Conservation (phyloP, 2,797 vertebrate genomes). For the Muraenolepis orangiensis region DNA sequence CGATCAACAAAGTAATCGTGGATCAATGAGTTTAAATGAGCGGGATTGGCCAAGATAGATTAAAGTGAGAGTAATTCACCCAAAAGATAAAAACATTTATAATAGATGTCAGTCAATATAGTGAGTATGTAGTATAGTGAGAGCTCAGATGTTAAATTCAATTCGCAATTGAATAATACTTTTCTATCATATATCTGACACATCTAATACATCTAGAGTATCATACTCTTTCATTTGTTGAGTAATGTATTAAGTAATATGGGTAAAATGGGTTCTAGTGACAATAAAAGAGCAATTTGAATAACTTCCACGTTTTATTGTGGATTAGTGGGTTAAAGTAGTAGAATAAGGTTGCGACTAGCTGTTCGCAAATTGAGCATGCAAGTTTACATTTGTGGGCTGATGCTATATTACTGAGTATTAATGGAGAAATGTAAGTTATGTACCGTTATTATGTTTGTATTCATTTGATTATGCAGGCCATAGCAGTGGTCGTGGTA, state of each 20-base stretch:
- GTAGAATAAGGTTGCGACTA: neutral
- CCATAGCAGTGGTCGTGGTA: neutral
- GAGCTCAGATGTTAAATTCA: neutral
- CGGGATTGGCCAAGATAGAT: neutral
- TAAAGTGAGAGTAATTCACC: conserved; percentile 51
- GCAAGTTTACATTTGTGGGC: too few species aligned
- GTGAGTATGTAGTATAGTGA: too few species aligned
- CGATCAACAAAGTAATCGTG: neutral
- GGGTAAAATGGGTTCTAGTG: neutral
- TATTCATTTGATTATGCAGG: neutral
- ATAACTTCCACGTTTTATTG: too few species aligned
- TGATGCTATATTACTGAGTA: neutral
- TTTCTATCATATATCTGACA: neutral
- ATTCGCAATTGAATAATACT: neutral
- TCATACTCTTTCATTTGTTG: too few species aligned
- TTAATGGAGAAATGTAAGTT: neutral
- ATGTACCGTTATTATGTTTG: neutral
- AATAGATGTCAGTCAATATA: neutral
- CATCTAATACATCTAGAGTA: neutral
- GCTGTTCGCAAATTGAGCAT: too few species aligned
- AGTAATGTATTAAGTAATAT: too few species aligned
- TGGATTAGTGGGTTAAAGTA: neutral
- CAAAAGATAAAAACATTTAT: conserved; percentile 5
- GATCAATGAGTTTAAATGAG: neutral
- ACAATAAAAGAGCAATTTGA: neutral